Evolutionary conservation across 2,888 invertebrate species (phyloP), one percentile per base, ranked within the genome.

Genomic region (Trypoxylon attenuatum): DNA sequence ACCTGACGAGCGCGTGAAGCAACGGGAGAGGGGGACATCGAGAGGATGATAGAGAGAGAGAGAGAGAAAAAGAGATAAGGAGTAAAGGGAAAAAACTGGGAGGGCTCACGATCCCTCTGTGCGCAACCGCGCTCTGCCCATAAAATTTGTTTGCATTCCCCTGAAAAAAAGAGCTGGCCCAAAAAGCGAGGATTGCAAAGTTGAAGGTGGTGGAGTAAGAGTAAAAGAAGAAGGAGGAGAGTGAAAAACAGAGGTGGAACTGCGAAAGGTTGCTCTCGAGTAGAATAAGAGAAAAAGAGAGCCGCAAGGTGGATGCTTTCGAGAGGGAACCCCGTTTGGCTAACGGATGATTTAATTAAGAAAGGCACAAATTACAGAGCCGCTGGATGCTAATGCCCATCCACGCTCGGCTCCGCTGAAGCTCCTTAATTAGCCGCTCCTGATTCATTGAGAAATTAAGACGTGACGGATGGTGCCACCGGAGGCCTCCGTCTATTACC

Each of bases 271-370:
- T 23, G 10, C 27, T 46, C 41, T 38, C 18, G 33, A 8, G 5
- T 5, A 43, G 27, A 45, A 22, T 8, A 19, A 38, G 5, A 45
- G 21, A 46, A 23, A 16, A 33, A 39, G 19, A 50, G 13, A 6
- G 13, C 33, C 43, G 53, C 66, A 45, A 55, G 55, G 60, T 22
- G 53, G 53, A 29, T 54, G 49, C 51, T 29, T 22, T 50, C 62
- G 72, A 74, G 52, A 39, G 59, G 46, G 57, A 25, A 69, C 76
- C 77, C 78, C 77, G 80, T 76, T 82, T 79, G 84, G 84, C 85
- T 84, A 86, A 86, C 87, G 85, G 86, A 87, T 87, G 87, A 87
- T 87, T 85, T 87, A 87, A 87, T 87, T 87, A 87, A 87, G 85
- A 85, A 84, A 82, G 82, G 86, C 87, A 87, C 86, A 87, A 87